A percentile compares a stretch with the other conserved stretches of the same genome.
Evolutionary conservation across 1,140 invertebrate species (phyloP).

Genomic region (Dendroctonus valens): DNA sequence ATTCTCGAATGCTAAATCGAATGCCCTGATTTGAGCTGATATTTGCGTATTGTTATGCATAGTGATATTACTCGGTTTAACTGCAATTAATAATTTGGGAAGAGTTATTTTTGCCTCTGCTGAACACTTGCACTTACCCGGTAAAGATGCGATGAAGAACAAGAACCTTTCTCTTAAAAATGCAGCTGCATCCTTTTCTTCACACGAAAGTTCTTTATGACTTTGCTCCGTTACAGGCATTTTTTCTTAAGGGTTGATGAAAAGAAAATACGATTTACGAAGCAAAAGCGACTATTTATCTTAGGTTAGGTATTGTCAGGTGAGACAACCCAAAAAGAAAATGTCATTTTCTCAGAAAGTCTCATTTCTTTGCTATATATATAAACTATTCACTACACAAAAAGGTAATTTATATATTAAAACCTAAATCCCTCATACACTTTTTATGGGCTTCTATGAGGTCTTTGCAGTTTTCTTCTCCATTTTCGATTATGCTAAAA

Average conservation of each 20-base stretch:
- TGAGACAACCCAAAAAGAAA: slow-evolving; percentile 19
- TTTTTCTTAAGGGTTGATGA: slow-evolving; percentile 11
- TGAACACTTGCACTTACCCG: slow-evolving; percentile 29
- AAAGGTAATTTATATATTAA: slow-evolving; percentile 74
- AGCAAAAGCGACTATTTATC: not conserved
- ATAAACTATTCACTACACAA: slow-evolving; percentile 3
- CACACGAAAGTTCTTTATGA: slow-evolving; percentile 7
- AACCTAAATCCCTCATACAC: slow-evolving; percentile 94
- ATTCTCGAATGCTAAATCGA: slow-evolving; percentile 43
- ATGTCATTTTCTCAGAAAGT: not conserved
- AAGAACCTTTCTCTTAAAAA: slow-evolving; percentile 44
- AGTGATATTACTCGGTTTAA: slow-evolving; percentile 34
- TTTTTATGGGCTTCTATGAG: slow-evolving; percentile 95
- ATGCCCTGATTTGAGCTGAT: slow-evolving; percentile 37
- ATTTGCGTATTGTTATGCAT: slow-evolving; percentile 42
- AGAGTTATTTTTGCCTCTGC: too few species aligned
- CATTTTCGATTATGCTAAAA: slow-evolving; percentile 87
- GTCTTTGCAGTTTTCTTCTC: slow-evolving; percentile 86
- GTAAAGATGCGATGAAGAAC: slow-evolving; percentile 37
- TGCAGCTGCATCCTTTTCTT: slow-evolving; percentile 36
- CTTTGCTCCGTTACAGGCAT: not conserved
- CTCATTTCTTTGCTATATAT: slow-evolving; percentile 1
- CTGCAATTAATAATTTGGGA: slow-evolving; percentile 17
- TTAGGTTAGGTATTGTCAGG: slow-evolving; percentile 22
- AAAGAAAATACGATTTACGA: slow-evolving; percentile 2